Evolutionary conservation across 2,888 invertebrate genomes (phyloP).

Genomic region (Hybos culiciformis): DNA sequence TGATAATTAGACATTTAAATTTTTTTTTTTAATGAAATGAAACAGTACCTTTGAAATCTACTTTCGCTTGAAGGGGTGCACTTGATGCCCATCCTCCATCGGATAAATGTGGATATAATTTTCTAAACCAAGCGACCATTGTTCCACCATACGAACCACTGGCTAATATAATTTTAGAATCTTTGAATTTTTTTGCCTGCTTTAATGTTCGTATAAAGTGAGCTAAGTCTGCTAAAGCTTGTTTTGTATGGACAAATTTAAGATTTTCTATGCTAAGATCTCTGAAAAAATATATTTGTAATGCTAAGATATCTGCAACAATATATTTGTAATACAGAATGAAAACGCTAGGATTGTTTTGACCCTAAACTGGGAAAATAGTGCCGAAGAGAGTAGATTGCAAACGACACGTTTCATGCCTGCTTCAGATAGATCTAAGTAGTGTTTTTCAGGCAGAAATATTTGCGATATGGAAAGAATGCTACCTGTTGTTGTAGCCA

Average conservation of each 20-base stretch:
- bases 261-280: slow-evolving; percentile 40
- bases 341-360: no score
- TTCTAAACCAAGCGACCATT: slow-evolving; percentile 48
- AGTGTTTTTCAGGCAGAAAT: no score
- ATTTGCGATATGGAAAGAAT: no score
- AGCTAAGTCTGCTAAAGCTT: slow-evolving; percentile 49
- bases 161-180: slow-evolving; percentile 37
- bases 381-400: no score
- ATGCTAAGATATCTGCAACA: no score
- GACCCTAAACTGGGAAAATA: no score
- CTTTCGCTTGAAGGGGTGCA: slow-evolving; percentile 44
- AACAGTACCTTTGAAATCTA: slow-evolving; percentile 37
- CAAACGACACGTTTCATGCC: no score
- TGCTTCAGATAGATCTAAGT: no score
- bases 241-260: slow-evolving; percentile 45
- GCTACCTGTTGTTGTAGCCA: no score
- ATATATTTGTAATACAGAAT: no score
- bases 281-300: no score
- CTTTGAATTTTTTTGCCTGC: slow-evolving; percentile 21
- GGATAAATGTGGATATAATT: slow-evolving; percentile 45
- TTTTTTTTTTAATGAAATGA: background rate
- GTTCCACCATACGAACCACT: slow-evolving; percentile 51
- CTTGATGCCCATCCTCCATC: slow-evolving; percentile 46
- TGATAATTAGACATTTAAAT: background rate
- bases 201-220: slow-evolving; percentile 40